Evolutionary conservation across 1,140 invertebrate genomes (phyloP).

Genomic region (Tyrophagus putrescentiae): DNA sequence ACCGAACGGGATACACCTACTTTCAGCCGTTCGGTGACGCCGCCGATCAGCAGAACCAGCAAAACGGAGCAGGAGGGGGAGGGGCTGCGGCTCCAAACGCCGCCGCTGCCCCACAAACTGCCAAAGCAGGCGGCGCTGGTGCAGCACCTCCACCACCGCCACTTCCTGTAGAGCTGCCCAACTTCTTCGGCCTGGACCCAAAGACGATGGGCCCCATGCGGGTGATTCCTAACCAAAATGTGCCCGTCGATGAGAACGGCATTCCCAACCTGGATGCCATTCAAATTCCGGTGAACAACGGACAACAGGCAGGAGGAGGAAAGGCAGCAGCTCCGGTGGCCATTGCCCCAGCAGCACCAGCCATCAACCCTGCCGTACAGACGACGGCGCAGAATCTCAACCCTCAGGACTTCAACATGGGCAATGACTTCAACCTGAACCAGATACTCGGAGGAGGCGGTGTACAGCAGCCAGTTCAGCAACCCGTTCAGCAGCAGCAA

Average conservation of each 20-base stretch:
- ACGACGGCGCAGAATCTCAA: too few relatives aligned
- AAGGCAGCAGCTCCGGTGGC: not conserved
- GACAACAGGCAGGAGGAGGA: not conserved
- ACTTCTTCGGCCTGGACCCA: constrained; percentile 13
- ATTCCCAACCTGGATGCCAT: not conserved
- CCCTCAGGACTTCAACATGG: not conserved
- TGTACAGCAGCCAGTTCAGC: not conserved
- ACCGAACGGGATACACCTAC: constrained; percentile 15
- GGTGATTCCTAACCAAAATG: constrained; percentile 1
- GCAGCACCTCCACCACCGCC: not conserved
- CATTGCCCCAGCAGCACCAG: not conserved
- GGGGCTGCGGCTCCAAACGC: not conserved
- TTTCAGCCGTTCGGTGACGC: constrained; percentile 19
- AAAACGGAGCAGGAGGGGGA: not conserved
- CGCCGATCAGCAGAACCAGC: not conserved
- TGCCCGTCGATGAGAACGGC: constrained; percentile 8
- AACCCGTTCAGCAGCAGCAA: not conserved
- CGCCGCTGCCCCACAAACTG: not conserved
- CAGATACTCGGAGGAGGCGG: not conserved
- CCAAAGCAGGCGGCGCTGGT: not conserved
- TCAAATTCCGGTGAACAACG: not conserved
- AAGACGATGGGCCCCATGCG: constrained; percentile 5
- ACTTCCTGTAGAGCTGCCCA: constrained; percentile 7
- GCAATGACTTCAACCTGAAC: constrained; percentile 11
- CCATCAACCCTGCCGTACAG: too few relatives aligned